Evolutionary conservation across 2,797 vertebrate genomes (phyloP).

Genomic region (Centropyge bicolor): DNA sequence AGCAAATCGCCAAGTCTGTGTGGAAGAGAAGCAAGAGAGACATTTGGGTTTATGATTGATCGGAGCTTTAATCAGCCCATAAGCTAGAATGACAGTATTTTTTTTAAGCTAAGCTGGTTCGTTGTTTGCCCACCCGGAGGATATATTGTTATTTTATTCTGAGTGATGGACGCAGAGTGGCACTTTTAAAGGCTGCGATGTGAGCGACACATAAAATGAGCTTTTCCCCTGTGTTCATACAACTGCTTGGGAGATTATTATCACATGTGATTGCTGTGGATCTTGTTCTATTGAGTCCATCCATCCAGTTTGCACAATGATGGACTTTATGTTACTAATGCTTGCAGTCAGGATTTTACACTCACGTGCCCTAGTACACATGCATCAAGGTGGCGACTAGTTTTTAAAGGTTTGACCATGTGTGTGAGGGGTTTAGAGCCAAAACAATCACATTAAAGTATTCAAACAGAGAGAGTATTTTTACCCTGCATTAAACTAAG

Average conservation of each 20-base stretch:
- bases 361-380: slow-evolving; percentile 28
- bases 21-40: slow-evolving; percentile 22
- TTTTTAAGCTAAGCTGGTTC: slow-evolving; percentile 68
- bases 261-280: slow-evolving; percentile 76
- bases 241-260: slow-evolving; percentile 60
- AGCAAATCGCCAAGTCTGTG: slow-evolving; percentile 18
- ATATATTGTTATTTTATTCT: slow-evolving; percentile 64
- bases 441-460: slow-evolving; percentile 65
- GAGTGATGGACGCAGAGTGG: slow-evolving; percentile 52
- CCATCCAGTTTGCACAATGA: slow-evolving; percentile 74
- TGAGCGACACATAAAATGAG: slow-evolving; percentile 44
- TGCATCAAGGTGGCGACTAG: slow-evolving; percentile 23
- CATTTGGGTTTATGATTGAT: slow-evolving; percentile 40
- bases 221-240: slow-evolving; percentile 34
- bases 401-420: slow-evolving; percentile 35
- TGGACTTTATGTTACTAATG: slow-evolving; percentile 53
- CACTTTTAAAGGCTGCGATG: slow-evolving; percentile 58
- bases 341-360: slow-evolving; percentile 52
- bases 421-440: slow-evolving; percentile 38
- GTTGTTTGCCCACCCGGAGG: slow-evolving; percentile 63
- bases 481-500: slow-evolving; percentile 51
- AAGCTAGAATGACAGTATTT: slow-evolving; percentile 77
- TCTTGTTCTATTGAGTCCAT: slow-evolving; percentile 61
- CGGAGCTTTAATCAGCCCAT: slow-evolving; percentile 71
- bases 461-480: slow-evolving; percentile 63